Percentiles rank a stretch among this genome's conserved stretches.
Conservation (phyloP, 2,797 vertebrate species). For the Anguilla anguilla region DNA sequence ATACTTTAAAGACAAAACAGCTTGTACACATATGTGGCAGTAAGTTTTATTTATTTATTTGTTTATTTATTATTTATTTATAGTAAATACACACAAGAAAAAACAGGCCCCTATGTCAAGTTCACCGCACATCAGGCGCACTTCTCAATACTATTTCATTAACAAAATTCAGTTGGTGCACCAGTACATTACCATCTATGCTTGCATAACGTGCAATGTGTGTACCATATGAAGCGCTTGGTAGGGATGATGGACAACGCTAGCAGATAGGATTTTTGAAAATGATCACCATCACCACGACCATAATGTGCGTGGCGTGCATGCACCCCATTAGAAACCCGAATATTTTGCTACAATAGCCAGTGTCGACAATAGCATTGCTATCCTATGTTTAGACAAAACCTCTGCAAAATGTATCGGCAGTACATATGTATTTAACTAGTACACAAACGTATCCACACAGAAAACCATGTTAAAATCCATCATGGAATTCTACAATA, state of each 20-base stretch:
- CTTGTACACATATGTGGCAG: slow-evolving; percentile 51
- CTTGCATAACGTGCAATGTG: slow-evolving; percentile 7
- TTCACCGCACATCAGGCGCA: not conserved
- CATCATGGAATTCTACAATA: slow-evolving; percentile 16
- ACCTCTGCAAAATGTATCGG: not conserved
- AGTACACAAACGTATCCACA: not conserved
- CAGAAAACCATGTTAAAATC: slow-evolving; percentile 18
- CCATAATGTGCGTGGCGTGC: slow-evolving; percentile 16
- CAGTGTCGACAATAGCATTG: not conserved
- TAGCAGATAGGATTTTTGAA: not conserved
- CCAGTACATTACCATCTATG: not conserved
- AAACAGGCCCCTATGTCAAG: slow-evolving; percentile 1
- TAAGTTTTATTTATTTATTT: slow-evolving; percentile 20
- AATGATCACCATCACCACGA: slow-evolving; percentile 19
- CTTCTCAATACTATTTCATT: not conserved
- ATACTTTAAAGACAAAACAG: slow-evolving; percentile 32
- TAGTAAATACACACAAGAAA: not conserved
- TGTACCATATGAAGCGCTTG: not conserved
- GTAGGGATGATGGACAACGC: slow-evolving; percentile 4
- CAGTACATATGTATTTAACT: not conserved
- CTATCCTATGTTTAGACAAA: not conserved
- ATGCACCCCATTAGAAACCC: not conserved
- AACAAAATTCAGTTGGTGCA: not conserved
- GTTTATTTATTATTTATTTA: not conserved
- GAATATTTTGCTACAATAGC: not conserved